Evolutionary conservation across 2,888 invertebrate species (phyloP).

Genomic region (Rhingia rostrata): DNA sequence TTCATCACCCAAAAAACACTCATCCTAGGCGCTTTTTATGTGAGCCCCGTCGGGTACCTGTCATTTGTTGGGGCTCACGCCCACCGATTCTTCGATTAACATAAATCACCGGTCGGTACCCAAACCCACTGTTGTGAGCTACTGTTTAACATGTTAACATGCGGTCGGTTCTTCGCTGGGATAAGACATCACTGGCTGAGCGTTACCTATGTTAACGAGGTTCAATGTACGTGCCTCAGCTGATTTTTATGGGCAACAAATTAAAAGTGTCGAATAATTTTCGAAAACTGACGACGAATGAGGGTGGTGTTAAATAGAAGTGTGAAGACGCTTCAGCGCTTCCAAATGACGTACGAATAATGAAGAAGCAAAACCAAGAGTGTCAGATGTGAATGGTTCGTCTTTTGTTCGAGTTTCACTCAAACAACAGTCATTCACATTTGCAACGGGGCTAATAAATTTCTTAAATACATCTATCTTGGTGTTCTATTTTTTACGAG

Average conservation of each 20-base stretch:
- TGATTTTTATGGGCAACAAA: constrained; percentile 16
- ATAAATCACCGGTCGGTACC: constrained; percentile 36
- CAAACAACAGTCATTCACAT: not conserved
- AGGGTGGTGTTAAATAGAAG: too few species aligned
- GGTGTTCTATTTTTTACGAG: not conserved
- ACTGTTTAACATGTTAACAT: constrained; percentile 57
- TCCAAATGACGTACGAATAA: too few species aligned
- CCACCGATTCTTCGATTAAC: constrained; percentile 41
- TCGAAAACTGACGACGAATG: not conserved
- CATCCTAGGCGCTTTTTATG: constrained; percentile 28
- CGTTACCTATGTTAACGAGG: constrained; percentile 41
- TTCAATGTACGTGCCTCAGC: constrained; percentile 49
- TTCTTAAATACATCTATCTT: not conserved
- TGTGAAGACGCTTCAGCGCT: too few species aligned
- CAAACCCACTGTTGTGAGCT: constrained; percentile 41
- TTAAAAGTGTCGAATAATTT: not conserved
- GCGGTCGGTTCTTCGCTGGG: constrained; percentile 3
- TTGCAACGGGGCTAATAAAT: not conserved
- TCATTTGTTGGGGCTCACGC: constrained; percentile 36
- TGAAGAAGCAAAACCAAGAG: too few species aligned
- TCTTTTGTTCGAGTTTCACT: not conserved
- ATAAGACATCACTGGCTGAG: not conserved
- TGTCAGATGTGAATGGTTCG: too few species aligned
- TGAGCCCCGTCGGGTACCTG: not conserved
- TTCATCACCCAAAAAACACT: not conserved